Conservation (phyloP, 2,113 vertebrate genomes). For the Archocentrus centrarchus region DNA sequence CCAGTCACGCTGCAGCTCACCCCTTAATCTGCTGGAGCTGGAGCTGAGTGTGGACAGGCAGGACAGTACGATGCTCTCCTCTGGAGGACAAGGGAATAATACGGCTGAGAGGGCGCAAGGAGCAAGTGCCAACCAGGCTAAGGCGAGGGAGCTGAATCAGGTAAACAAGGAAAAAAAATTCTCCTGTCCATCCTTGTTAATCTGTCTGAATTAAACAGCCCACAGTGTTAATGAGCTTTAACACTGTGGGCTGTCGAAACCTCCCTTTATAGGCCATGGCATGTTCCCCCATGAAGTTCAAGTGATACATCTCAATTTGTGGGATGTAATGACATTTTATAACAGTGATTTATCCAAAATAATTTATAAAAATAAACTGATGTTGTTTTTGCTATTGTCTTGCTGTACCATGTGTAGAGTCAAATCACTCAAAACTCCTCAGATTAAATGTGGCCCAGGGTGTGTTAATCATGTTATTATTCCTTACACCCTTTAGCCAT, state of each 20-base stretch:
- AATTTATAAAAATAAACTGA: slow-evolving; percentile 19
- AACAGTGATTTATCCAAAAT: slow-evolving; percentile 19
- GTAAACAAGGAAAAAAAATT: slow-evolving; percentile 66
- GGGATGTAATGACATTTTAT: slow-evolving; percentile 10
- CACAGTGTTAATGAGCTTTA: background rate
- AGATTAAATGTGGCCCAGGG: slow-evolving; percentile 64
- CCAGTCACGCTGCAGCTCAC: slow-evolving; percentile 94
- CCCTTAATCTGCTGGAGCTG: slow-evolving; percentile 92
- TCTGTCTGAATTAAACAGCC: background rate
- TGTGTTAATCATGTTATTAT: slow-evolving; percentile 79
- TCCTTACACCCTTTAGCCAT: slow-evolving; percentile 80
- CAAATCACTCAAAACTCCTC: slow-evolving; percentile 48
- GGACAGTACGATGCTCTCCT: slow-evolving; percentile 60
- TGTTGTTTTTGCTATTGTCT: slow-evolving; percentile 26
- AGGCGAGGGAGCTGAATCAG: slow-evolving; percentile 72
- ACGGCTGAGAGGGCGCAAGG: slow-evolving; percentile 70
- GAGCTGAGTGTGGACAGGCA: slow-evolving; percentile 83
- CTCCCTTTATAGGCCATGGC: slow-evolving; percentile 3
- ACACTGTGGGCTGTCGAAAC: slow-evolving; percentile 18
- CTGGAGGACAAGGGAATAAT: slow-evolving; percentile 50
- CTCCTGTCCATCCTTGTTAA: background rate
- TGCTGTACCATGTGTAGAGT: slow-evolving; percentile 55
- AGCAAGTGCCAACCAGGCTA: slow-evolving; percentile 53
- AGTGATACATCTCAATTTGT: slow-evolving; percentile 9
- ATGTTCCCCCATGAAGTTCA: slow-evolving; percentile 12